A percentile compares a stretch with the other conserved stretches of the same genome.
phyloP scores from a whole-genome alignment of 2,113 vertebrate genomes.

The Sigmodon hispidus region DNA sequence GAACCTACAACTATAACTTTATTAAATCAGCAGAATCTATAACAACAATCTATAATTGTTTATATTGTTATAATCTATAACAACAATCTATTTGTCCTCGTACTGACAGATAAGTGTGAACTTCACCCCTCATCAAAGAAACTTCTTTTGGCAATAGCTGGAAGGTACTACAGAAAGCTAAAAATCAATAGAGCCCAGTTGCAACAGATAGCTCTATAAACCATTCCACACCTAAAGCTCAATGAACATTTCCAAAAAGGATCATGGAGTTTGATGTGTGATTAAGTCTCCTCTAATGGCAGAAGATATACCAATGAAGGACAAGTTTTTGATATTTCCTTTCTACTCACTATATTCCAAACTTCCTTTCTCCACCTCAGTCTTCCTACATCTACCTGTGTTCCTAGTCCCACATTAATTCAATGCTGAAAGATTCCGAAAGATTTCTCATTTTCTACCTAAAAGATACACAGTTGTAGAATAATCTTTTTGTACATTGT shows the following conservation, averaged over 20 bases:
- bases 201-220: background rate
- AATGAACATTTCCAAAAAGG: background rate
- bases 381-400: accelerated
- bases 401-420: background rate
- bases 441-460: background rate
- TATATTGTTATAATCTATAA: no score
- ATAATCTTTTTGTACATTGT: background rate
- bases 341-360: background rate
- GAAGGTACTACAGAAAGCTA: background rate
- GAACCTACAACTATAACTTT: background rate
- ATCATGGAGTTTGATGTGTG: background rate
- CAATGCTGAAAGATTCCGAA: no score
- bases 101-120: background rate
- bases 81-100: background rate
- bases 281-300: background rate
- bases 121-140: background rate
- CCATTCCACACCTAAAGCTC: background rate
- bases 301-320: background rate
- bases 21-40: background rate
- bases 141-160: background rate
- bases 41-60: background rate
- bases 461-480: background rate
- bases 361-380: background rate
- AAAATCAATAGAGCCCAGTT: background rate
- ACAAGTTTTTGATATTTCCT: background rate